phyloP scores from a whole-genome alignment of 1,140 invertebrate genomes.

The Lamellibrachia luymesi region DNA sequence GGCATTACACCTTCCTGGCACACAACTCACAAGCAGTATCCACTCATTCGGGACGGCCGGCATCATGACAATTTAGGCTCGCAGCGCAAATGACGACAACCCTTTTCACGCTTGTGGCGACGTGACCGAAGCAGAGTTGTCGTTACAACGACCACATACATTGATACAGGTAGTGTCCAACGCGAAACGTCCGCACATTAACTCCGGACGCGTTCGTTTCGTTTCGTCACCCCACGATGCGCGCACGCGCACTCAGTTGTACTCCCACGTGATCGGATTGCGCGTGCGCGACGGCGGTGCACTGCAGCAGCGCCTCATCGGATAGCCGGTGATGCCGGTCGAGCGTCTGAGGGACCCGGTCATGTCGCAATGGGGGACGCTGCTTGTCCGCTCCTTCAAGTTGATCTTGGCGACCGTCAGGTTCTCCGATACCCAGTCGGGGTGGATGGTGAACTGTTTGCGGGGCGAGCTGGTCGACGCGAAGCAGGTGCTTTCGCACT shows the following conservation, averaged over 20 bases:
- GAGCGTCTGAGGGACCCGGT: not conserved
- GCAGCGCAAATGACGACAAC: not conserved
- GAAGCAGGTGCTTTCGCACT: conserved; percentile 11
- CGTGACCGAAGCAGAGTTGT: not conserved
- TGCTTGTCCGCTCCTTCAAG: not conserved
- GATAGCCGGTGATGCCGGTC: not conserved
- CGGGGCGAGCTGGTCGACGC: conserved; percentile 8
- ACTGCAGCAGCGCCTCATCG: conserved; percentile 14
- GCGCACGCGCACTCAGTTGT: not conserved
- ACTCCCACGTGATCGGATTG: conserved; percentile 25
- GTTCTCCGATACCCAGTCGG: conserved; percentile 23
- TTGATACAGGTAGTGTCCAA: not conserved
- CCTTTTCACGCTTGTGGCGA: not conserved
- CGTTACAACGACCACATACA: not conserved
- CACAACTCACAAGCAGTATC: not conserved
- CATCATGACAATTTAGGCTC: not conserved
- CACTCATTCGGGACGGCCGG: not conserved
- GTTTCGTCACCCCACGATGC: not conserved
- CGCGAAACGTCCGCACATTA: not conserved
- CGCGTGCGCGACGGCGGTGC: conserved; percentile 19
- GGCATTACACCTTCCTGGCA: not conserved
- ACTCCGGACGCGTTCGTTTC: too few species aligned
- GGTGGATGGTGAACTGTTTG: conserved; percentile 22
- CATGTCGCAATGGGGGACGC: not conserved
- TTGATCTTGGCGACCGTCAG: conserved; percentile 8